A percentile compares a stretch with the other conserved stretches of the same genome.
Evolutionary conservation across 2,113 vertebrate genomes (phyloP).

Genomic region (Fulica atra): DNA sequence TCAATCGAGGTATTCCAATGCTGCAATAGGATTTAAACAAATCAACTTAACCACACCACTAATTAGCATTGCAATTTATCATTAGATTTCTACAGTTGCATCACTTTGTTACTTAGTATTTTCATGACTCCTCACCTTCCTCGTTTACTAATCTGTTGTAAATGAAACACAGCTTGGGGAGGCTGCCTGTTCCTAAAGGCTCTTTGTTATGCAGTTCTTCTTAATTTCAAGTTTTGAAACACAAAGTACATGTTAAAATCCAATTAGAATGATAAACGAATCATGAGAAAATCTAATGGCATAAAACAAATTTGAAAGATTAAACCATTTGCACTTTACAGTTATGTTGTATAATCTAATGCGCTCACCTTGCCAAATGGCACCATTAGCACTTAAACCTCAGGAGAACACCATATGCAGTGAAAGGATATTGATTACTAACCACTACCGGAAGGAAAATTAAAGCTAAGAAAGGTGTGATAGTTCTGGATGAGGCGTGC

Average conservation of each 20-base stretch:
- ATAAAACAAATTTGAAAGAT: conserved; percentile 50
- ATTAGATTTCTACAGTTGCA: background rate
- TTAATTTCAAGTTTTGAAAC: conserved; percentile 26
- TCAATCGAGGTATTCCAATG: background rate
- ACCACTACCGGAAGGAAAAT: background rate
- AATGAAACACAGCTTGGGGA: background rate
- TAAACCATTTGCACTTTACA: conserved; percentile 43
- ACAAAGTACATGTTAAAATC: conserved; percentile 6
- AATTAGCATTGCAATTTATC: background rate
- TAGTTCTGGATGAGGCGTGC: background rate
- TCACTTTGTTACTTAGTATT: background rate
- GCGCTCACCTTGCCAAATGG: conserved; percentile 42
- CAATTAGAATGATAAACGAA: conserved; percentile 45
- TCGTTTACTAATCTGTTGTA: background rate
- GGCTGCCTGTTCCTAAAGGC: background rate
- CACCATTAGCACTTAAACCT: conserved; percentile 44
- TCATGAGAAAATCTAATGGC: conserved; percentile 25
- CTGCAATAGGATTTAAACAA: background rate
- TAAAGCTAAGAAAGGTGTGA: background rate
- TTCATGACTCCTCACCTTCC: background rate
- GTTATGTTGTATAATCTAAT: background rate
- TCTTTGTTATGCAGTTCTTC: background rate
- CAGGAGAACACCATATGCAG: background rate
- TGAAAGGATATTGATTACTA: background rate
- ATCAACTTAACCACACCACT: background rate